phyloP scores from a whole-genome alignment of 2,797 vertebrate species.

The Lepidocolaptes lacrymiger region DNA sequence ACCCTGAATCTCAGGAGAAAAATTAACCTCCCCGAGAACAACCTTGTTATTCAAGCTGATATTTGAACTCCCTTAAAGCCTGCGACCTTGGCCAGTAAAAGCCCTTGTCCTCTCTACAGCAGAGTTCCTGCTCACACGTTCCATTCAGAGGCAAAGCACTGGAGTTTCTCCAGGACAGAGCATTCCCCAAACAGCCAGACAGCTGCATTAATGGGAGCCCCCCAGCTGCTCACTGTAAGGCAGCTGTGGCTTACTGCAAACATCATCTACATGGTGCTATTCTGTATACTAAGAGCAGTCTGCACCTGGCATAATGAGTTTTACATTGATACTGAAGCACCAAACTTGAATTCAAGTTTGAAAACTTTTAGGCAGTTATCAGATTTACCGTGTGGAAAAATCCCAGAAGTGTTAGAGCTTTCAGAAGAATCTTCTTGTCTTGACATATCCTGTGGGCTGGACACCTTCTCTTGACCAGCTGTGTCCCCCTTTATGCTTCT shows the following conservation, averaged over 20 bases:
- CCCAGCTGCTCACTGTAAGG: background rate
- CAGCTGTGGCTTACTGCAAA: background rate
- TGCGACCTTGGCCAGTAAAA: background rate
- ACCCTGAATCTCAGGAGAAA: background rate
- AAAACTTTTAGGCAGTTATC: background rate
- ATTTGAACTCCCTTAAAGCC: background rate
- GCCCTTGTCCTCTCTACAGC: background rate
- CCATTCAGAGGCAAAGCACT: background rate
- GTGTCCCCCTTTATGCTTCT: background rate
- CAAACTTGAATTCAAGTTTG: background rate
- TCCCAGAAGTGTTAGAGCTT: background rate
- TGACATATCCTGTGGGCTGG: background rate
- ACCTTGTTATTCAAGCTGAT: fast-evolving
- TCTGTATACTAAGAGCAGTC: background rate
- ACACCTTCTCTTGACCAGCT: background rate
- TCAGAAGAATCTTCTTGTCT: background rate
- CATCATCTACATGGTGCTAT: background rate
- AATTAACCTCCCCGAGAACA: background rate
- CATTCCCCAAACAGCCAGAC: background rate
- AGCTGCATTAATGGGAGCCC: background rate
- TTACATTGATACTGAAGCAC: background rate
- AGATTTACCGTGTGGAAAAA: conserved; percentile 33
- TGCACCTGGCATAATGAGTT: background rate
- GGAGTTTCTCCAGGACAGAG: background rate
- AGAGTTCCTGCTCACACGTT: background rate